Evolutionary conservation across 1,140 invertebrate genomes (phyloP), one percentile per base, ranked within the genome.

Genomic region (Wiebesia pumilae): DNA sequence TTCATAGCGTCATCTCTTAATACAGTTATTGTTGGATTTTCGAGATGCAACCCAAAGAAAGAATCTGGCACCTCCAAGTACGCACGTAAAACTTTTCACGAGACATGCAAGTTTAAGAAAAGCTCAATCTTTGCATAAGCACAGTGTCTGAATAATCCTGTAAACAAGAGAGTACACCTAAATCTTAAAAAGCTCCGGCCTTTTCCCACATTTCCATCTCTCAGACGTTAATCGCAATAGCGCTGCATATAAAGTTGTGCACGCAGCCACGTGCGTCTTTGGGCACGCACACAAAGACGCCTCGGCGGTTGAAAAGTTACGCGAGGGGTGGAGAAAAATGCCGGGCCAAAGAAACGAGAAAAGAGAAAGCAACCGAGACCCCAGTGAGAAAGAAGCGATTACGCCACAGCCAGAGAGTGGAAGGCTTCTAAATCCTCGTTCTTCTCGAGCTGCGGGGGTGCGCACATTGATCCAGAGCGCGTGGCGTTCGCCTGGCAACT

Each of bases 381-480:
- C 10, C 33, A 14, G 14, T 33, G 67, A 38, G 38, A 38, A 71
- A 71, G 62, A 75, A 83, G 77, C 79, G 77, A 86, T 80, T 69
- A 80, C 85, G 81, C 73, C 33, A 77, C 51, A 30, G 65, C 71
- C 35, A 24, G 58, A 84, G n/a, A 75, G 79, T 89, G 90, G 89
- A 90, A 77, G 77, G 65, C 43, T 88, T 90, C 86, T 88, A 89
- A 90, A 90, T 89, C 83, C 81, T 84, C 87, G 54, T 80, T 80
- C 86, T 73, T 47, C 80, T 58, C 79, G 77, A 40, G 38, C 71
- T 71, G 88, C 89, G 58, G 14, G 7, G 12, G 27, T 38, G 67
- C 82, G 71, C 47, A 30, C 69, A 91, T 90, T 89, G 89, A 91
- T 91, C 90, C 87, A 87, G 43, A 43, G 43, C 38, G 38, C 27